phyloP scores from a whole-genome alignment of 2,888 invertebrate genomes.

The Tiphia femorata region DNA sequence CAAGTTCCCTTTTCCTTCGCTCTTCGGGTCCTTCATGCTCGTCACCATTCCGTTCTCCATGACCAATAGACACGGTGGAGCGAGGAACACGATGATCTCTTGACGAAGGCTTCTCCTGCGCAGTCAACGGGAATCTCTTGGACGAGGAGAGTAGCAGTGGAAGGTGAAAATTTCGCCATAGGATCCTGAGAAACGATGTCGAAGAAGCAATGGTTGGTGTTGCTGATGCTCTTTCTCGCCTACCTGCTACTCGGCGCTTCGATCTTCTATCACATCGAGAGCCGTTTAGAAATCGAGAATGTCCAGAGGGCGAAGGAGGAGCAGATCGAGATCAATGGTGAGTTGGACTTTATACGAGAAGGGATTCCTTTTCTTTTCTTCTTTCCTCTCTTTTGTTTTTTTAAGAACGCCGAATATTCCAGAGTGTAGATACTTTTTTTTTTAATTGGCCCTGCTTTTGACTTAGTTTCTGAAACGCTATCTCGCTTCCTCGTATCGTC shows the following conservation, averaged over 20 bases:
- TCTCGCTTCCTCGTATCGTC: no score
- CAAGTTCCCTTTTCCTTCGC: not conserved
- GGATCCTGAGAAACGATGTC: no score
- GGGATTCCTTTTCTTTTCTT: not conserved
- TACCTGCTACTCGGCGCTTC: conserved; percentile 87
- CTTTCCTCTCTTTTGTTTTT: not conserved
- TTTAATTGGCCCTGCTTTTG: no score
- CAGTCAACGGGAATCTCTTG: not conserved
- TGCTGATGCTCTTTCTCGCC: conserved; percentile 81
- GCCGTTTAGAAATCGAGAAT: conserved; percentile 76
- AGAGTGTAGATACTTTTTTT: no score
- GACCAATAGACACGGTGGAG: not conserved
- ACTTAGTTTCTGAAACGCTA: no score
- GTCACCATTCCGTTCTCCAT: no score
- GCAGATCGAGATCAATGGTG: conserved; percentile 80
- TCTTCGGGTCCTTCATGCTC: not conserved
- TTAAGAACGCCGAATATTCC: no score
- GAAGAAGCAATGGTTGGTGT: conserved; percentile 83
- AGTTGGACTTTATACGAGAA: conserved; percentile 67
- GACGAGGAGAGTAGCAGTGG: not conserved
- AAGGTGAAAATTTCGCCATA: no score
- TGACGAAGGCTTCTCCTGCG: conserved; percentile 38
- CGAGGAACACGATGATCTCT: conserved; percentile 38
- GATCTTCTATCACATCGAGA: conserved; percentile 87
- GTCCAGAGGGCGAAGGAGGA: conserved; percentile 74